Evolutionary conservation across 2,113 vertebrate genomes (phyloP), one percentile per base, ranked within the genome.

Genomic region (Phylloscopus whistleri): DNA sequence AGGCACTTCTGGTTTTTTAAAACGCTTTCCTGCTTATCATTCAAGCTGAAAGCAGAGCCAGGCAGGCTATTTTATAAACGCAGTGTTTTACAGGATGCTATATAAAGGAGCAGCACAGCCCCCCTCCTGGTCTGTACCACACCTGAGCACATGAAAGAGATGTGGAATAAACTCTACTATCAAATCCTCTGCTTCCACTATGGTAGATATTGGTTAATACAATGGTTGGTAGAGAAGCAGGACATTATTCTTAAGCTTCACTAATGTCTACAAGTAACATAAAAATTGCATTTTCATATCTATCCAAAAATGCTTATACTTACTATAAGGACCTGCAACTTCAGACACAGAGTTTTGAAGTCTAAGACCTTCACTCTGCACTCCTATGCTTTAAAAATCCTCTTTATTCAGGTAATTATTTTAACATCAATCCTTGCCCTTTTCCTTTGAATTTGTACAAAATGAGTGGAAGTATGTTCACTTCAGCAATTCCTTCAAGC

Each of bases 31-130:
- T 91, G 39, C 28, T 94, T 52, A 77, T 75, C 52, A 82, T 31
- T 85, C 51, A 73, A 55, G 77, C 75, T 67, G 83, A 94, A 87
- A 87, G 63, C 44, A 58, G 67, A 91, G 59, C 30, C 51, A 94
- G 68, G 18, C 28, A 89, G 27, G 46, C 7, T 69, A 16, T 28
- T 87, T 67, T 18, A 58, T 10, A 77, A 92, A 74, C 46, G 28
- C 13, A 77, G 0, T 10, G 31, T 59, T 92, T 77, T 70, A 84
- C 37, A 94, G 67, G 49, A 56, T n/a, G n/a, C 10, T 48, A 9
- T 10, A 46, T 15, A 19, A 66, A 82, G 63, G 6, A 3, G 11
- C 31, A 75, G 44, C 19, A 33, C n/a, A 59, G 43, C 16, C 35
- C 37, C 48, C 16, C 39, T 39, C 23, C 79, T 37, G 31, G 6